Percentiles rank a stretch among this genome's conserved stretches.
These are phyloP conservation scores for Nesometra sesokonis DNA, from an alignment of 35 echinoderm and acorn worm species.

Conservation along the genomic window DNA sequence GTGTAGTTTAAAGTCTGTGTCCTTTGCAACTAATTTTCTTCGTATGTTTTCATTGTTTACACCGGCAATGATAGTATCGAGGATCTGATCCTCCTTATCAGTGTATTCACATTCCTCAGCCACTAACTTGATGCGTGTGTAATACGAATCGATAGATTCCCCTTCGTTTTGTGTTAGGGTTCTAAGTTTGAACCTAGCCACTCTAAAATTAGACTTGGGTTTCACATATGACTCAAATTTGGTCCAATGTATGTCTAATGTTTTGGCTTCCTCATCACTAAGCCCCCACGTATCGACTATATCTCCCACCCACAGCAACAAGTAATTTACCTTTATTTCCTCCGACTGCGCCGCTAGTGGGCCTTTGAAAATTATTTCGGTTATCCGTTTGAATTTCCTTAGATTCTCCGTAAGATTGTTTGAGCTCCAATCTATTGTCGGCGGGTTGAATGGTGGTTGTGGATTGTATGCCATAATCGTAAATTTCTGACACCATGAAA, in stretches of 20 bases:
- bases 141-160: background rate
- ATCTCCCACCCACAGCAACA: background rate
- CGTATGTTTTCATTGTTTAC: background rate
- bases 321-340: background rate
- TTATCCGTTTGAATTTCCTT: too few species aligned
- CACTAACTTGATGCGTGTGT: background rate
- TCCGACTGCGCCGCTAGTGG: background rate
- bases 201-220: background rate
- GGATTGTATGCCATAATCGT: too few species aligned
- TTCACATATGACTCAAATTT: background rate
- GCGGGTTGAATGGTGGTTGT: too few species aligned
- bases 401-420: too few species aligned
- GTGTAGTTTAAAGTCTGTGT: background rate
- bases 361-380: too few species aligned
- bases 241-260: background rate
- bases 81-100: background rate
- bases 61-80: background rate
- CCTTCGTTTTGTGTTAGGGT: background rate
- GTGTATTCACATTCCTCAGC: background rate
- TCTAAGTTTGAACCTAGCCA: background rate
- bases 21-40: background rate
- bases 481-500: too few species aligned
- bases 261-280: background rate
- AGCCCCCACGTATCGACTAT: background rate
- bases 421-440: too few species aligned